Evolutionary conservation across 2,888 invertebrate genomes (phyloP), one percentile per base, ranked within the genome.

Genomic region (Caenorhabditis angaria): DNA sequence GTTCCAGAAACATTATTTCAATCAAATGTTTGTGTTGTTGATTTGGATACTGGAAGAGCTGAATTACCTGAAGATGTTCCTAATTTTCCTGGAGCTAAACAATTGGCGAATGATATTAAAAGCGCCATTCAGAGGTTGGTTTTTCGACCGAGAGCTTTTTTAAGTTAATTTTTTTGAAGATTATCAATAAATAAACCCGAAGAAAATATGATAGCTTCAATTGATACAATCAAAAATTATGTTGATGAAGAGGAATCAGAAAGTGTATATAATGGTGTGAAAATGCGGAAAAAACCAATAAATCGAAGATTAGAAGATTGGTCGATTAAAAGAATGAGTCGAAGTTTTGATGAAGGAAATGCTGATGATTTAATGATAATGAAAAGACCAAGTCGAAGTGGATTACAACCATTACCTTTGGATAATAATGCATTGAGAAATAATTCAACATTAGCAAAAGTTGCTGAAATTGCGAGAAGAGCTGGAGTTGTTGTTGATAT

Each of bases 1-100:
- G 78, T 86, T 10, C 87, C 86, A 0, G 82, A 85, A 25, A 75
- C 78, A 54, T 77, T 87, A 6, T 85, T 82, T 54, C 87, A 87
- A 90, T 94, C 94, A 12, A 94, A 94, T 73, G 90, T 96, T 61
- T 99, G 97, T 89, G 93, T 95, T 87, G 94, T 99, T 61, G 96
- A 99, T 89, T 93, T 99, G 79, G 97, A 99, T 89, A 93, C 93
- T 83, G 93, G 93, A 80, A 92, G 92, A 83, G 93, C 97, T 82
- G 95, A 96, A 88, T 90, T 95, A 82, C 97, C 97, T 0, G 97
- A 97, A 89, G 97, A 97, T 88, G 90, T 97, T 83, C 95, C 96
- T 0, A 91, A 92, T 72, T 94, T 97, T 89, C 97, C 99, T 0
- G 93, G 96, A 88, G 92, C 93, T 87, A 79, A 77, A 14, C 76